Base-by-base conservation (phyloP, 2,113 vertebrate species). In the Ctenomys sociabilis region DNA sequence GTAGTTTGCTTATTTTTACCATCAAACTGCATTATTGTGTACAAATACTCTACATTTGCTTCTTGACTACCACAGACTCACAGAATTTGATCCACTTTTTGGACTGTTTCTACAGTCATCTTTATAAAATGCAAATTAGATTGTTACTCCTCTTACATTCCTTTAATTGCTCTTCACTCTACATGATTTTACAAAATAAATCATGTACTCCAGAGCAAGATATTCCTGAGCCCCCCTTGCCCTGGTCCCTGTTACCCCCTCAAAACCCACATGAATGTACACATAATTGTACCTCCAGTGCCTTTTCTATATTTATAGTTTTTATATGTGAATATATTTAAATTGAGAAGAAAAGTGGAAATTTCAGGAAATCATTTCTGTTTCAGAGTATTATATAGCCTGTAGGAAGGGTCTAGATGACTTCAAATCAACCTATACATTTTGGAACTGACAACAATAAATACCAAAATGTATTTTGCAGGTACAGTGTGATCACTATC, bases 61-160 rank as follows among this genome's bases (percentile, higher is more conserved):
- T 91, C 28, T 86, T 87, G 85, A 86, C 28, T 64, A 59, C 37
- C 40, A 49, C 3, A 94, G 16, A 52, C 21, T 82, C 64, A 90
- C 0, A 13, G 66, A 83, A 49, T 88, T 66, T 88, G 68, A 88
- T 66, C 13, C 49, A 88, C 14, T 83, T 77, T 68, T 84, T 75
- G 49, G 49, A 73, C 2, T 64, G 30, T 59, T 57, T 88, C 75
- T 72, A 64, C 2, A 87, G 57, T 82, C 64, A 75, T 83, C 54
- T 88, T 75, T 82, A 77, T 88, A 88, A 75, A 95, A 88, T 30
- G 5, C 32, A 90, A 90, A 93, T 90, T 37, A 90, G 63, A 72
- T 90, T 81, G 17, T 66, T 66, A 57, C 21, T 92, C 19, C 92
- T 75, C 22, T 92, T 28, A n/a, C 28, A 80, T 64, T 85, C 37